Conservation (phyloP, 2,113 vertebrate genomes). For the Clarias batrachus region DNA sequence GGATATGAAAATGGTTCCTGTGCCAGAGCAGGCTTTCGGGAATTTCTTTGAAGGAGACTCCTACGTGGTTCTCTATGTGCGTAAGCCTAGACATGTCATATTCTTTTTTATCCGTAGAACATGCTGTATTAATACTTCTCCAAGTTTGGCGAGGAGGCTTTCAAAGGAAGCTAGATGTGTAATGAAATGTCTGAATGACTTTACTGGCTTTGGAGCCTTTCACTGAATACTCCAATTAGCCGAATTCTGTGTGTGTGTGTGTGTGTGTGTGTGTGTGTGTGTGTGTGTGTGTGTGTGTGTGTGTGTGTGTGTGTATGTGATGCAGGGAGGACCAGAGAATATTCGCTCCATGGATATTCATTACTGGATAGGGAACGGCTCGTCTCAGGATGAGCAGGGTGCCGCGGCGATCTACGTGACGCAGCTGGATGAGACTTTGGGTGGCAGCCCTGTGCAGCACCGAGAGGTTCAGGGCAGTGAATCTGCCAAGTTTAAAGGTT, state of each 20-base stretch:
- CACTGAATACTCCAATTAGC: not conserved
- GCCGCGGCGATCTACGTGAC: slow-evolving; percentile 77
- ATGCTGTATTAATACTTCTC: not conserved
- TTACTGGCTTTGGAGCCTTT: not conserved
- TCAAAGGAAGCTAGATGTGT: not conserved
- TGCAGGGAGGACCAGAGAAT: slow-evolving; percentile 68
- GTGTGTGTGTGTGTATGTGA: slow-evolving; percentile 11
- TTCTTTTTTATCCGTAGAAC: not conserved
- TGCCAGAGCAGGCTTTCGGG: slow-evolving; percentile 78
- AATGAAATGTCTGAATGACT: not conserved
- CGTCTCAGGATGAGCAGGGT: slow-evolving; percentile 85
- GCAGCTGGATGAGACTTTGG: slow-evolving; percentile 77
- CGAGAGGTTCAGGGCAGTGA: slow-evolving; percentile 82
- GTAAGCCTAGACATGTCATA: slow-evolving; percentile 55
- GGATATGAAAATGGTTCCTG: slow-evolving; percentile 84
- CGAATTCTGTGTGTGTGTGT: not conserved
- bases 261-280: not conserved
- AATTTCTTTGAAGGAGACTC: slow-evolving; percentile 90
- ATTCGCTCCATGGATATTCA: slow-evolving; percentile 73
- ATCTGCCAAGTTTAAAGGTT: slow-evolving; percentile 81
- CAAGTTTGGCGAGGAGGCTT: not conserved
- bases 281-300: not conserved
- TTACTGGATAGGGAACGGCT: slow-evolving; percentile 83
- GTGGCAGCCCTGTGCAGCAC: slow-evolving; percentile 80
- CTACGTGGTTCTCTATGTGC: slow-evolving; percentile 82